Evolutionary conservation across 2,113 vertebrate genomes (phyloP), one percentile per base, ranked within the genome.

Genomic region (Dendropsophus ebraccatus): DNA sequence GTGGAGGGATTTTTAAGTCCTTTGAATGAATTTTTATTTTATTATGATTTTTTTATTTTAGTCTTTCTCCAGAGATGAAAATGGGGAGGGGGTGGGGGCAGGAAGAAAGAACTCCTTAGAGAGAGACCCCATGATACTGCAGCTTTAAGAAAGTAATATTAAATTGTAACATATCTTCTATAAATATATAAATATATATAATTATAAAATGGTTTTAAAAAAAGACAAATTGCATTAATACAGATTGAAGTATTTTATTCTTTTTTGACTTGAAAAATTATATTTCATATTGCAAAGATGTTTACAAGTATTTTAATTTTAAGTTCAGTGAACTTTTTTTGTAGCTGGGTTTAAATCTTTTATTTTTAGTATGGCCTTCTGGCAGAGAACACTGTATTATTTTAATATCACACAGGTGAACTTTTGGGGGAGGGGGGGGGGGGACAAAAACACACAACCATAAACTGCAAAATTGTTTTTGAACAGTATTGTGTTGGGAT

Each of bases 251-350:
- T 97, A 98, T 98, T 98, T 98, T 97, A 97, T 98, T 97, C 96
- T 97, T 97, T 97, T 99, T 98, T 98, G 96, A 98, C 97, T 98
- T 99, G 97, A 99, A 99, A 97, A 95, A 97, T 96, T 98, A 98
- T 98, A 99, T 99, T 99, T 99, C 96, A 96, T 98, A 98, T 97
- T 95, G 95, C 97, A 97, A 97, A 97, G 96, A 98, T 99, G 97
- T 99, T 99, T 99, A 98, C 97, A 98, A 94, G 97, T 98, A 97
- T 98, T 99, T 98, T 98, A 96, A 98, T 97, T 99, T 77, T 99
- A 97, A 98, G 97, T 98, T 99, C 96, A 97, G 96, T 98, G 96
- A 98, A 98, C 96, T 97, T 98, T 95, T 86, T 86, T 98, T 98
- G 96, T 97, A 98, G 96, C 97, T 98, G 96, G 96, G 96, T 97